A percentile compares a stretch with the other conserved stretches of the same genome.
These are phyloP conservation scores for Odocoileus virginianus DNA, from an alignment of 2,113 vertebrate species.

Conservation along the genomic window DNA sequence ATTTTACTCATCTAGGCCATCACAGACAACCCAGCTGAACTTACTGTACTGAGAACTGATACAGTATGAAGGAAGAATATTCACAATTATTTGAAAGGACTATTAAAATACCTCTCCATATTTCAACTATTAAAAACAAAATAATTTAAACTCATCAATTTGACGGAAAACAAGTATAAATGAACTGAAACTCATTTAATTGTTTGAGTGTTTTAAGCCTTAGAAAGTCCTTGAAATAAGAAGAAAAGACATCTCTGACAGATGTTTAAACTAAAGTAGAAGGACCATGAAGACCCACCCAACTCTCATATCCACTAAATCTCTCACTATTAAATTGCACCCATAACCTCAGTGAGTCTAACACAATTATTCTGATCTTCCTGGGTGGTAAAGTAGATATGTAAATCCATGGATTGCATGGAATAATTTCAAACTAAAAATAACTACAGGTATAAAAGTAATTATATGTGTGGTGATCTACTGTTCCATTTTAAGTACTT, in stretches of 20 bases:
- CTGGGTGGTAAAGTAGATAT: background rate
- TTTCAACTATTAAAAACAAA: background rate
- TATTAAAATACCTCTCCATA: background rate
- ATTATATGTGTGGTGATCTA: background rate
- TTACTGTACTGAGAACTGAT: background rate
- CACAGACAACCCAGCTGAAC: background rate
- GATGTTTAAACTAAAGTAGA: background rate
- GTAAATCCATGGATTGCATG: background rate
- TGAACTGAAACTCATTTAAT: background rate
- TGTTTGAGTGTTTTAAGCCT: background rate
- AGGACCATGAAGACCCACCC: background rate
- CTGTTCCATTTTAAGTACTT: background rate
- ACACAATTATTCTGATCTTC: background rate
- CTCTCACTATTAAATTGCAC: background rate
- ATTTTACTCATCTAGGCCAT: background rate
- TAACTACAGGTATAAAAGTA: background rate
- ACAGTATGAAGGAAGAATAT: background rate
- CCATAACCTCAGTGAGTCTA: background rate
- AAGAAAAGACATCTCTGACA: background rate
- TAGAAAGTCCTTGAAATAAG: background rate
- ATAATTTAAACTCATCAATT: background rate
- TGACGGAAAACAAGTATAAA: background rate
- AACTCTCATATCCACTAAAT: background rate
- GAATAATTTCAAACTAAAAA: background rate
- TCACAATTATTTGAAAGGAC: background rate